phyloP scores from a whole-genome alignment of 2,888 invertebrate genomes.

The Gymnocheta viridis region DNA sequence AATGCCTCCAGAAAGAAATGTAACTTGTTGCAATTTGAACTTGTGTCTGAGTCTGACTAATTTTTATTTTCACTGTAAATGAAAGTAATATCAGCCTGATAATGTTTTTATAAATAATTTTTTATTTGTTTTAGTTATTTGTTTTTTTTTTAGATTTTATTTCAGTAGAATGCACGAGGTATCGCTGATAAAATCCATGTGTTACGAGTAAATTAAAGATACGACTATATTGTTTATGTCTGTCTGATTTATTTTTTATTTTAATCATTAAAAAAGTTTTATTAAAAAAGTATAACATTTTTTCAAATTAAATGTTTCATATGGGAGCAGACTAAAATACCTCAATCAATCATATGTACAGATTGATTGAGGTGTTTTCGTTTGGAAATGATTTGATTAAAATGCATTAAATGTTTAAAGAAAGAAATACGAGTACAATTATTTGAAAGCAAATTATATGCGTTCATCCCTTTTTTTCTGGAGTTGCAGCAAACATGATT shows the following conservation, averaged over 20 bases:
- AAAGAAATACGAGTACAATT: background rate
- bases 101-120: constrained; percentile 5
- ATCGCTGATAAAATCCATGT: constrained; percentile 20
- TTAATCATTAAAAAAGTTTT: constrained; percentile 18
- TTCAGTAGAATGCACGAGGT: constrained; percentile 17
- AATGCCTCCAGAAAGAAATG: background rate
- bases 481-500: background rate
- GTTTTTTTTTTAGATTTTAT: background rate
- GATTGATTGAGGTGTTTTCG: constrained; percentile 32
- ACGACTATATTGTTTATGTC: background rate
- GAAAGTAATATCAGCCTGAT: constrained; percentile 59
- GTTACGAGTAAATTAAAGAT: constrained; percentile 16
- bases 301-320: constrained; percentile 19
- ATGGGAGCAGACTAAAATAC: background rate
- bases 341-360: background rate
- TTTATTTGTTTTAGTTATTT: background rate
- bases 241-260: background rate
- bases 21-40: background rate
- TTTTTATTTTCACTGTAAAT: constrained; percentile 38
- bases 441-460: background rate
- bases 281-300: constrained; percentile 1
- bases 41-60: background rate
- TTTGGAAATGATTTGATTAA: constrained; percentile 36
- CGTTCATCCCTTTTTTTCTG: background rate
- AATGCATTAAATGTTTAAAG: constrained; percentile 13